These are phyloP conservation scores for Mormyrops attenuatus DNA, from an alignment of 2,797 vertebrate genomes.

Conservation along the genomic window DNA sequence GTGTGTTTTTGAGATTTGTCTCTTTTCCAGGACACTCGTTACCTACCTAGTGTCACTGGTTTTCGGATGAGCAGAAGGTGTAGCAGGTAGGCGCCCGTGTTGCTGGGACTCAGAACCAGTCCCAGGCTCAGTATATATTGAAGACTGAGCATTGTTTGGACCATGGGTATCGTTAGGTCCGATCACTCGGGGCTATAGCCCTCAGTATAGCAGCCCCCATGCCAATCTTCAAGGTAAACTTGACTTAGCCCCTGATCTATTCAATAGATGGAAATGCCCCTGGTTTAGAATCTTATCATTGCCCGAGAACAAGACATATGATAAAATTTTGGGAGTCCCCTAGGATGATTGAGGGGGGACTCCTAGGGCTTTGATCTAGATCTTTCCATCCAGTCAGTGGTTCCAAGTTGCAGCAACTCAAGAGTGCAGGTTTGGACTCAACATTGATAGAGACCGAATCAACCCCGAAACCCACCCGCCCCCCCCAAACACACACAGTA, in stretches of 20 bases:
- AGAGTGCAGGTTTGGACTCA: not conserved
- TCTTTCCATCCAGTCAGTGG: not conserved
- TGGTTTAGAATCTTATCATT: not conserved
- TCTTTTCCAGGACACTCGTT: not conserved
- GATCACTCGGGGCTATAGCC: not conserved
- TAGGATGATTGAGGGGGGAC: not conserved
- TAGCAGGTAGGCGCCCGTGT: not conserved
- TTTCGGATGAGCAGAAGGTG: not conserved
- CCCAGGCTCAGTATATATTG: not conserved
- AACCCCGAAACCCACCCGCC: not conserved
- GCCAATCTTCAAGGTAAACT: not conserved
- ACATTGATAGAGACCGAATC: not conserved
- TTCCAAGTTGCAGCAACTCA: not conserved
- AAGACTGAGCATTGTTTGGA: not conserved
- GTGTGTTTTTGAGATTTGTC: not conserved
- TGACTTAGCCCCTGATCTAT: not conserved
- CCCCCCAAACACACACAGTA: not conserved
- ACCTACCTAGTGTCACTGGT: not conserved
- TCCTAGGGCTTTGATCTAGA: not conserved
- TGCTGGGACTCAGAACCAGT: not conserved
- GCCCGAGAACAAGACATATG: not conserved
- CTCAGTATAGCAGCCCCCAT: not conserved
- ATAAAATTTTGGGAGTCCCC: not conserved
- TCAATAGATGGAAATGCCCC: too few relatives aligned
- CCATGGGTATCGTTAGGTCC: not conserved